phyloP scores from a whole-genome alignment of 2,888 invertebrate species.

The Cerastis rubricosa region DNA sequence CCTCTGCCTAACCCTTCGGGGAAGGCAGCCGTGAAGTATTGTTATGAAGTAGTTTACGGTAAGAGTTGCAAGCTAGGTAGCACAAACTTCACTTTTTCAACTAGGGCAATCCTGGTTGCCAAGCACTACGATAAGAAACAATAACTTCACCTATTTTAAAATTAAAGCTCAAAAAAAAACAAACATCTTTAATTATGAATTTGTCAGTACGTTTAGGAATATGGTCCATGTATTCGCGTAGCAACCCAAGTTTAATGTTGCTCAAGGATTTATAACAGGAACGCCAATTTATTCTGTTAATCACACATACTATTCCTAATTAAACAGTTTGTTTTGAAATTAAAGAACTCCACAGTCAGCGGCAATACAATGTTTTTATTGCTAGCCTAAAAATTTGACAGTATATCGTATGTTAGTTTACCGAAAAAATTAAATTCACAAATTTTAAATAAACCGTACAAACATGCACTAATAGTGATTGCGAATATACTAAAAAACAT shows the following conservation, averaged over 20 bases:
- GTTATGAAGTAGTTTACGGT: not conserved
- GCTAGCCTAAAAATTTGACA: too few relatives aligned
- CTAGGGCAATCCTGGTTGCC: not conserved
- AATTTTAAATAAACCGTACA: not conserved
- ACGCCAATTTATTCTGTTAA: not conserved
- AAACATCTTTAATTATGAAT: not conserved
- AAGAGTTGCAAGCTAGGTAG: not conserved
- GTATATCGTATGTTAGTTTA: not conserved
- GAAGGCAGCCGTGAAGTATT: too few relatives aligned
- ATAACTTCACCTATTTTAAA: not conserved
- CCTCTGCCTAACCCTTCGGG: too few relatives aligned
- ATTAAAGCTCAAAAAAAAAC: not conserved
- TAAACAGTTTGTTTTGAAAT: not conserved
- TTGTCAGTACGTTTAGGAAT: not conserved
- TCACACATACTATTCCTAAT: not conserved
- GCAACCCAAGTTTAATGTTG: not conserved
- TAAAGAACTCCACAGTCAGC: not conserved
- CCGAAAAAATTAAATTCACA: not conserved
- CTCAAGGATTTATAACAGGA: not conserved
- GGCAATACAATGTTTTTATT: not conserved
- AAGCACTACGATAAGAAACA: not conserved
- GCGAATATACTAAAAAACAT: slow-evolving; percentile 14
- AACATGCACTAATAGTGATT: not conserved
- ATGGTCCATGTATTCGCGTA: not conserved
- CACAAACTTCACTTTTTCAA: not conserved